Conservation (phyloP, 2,113 vertebrate genomes). For the Myrmophylax atrothorax region DNA sequence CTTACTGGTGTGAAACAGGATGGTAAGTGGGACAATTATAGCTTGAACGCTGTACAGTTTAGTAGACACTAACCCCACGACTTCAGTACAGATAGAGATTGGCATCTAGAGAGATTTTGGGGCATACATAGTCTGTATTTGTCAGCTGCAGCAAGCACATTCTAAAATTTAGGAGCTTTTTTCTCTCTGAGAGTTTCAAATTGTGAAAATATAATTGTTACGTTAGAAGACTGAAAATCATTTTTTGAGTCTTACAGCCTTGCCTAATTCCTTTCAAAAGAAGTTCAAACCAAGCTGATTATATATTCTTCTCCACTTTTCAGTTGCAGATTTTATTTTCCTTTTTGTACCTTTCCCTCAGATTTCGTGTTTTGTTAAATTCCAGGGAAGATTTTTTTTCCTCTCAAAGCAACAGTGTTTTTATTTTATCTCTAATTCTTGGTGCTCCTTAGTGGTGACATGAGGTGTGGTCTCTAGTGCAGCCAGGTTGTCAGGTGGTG, state of each 20-base stretch:
- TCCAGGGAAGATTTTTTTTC: neutral
- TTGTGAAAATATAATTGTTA: neutral
- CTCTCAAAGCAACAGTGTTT: neutral
- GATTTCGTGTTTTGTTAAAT: neutral
- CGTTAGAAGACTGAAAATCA: neutral
- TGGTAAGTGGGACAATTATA: neutral
- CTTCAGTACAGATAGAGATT: fast-evolving
- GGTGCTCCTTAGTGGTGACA: neutral
- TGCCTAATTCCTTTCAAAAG: neutral
- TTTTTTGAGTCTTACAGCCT: neutral
- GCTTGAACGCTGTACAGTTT: neutral
- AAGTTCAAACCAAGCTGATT: neutral
- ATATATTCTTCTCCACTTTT: neutral
- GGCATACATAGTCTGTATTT: neutral
- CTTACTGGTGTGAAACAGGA: neutral
- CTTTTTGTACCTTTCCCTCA: neutral
- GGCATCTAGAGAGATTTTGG: neutral
- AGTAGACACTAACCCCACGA: neutral
- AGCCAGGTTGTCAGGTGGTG: neutral
- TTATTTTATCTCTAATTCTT: neutral
- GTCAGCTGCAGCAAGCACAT: neutral
- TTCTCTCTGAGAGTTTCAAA: neutral
- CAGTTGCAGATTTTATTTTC: neutral
- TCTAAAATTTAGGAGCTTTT: neutral
- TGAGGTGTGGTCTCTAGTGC: neutral